Conservation (phyloP, 1,140 invertebrate genomes). For the Polypedilum vanderplanki region DNA sequence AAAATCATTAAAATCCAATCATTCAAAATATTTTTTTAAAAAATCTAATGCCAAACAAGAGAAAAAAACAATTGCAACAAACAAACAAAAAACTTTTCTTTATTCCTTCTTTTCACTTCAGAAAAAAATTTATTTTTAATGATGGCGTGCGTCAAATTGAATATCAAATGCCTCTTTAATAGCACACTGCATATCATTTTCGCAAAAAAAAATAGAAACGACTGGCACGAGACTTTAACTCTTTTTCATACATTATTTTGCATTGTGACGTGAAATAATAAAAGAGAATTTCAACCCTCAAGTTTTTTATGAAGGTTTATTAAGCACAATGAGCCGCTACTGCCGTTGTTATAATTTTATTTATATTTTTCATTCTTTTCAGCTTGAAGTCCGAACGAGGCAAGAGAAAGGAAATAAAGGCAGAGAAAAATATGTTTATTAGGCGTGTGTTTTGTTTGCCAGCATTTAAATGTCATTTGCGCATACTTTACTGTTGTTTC, state of each 20-base stretch:
- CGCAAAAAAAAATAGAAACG: background rate
- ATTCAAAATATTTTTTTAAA: no score
- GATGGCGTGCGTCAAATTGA: constrained; percentile 16
- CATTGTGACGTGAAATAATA: constrained; percentile 1
- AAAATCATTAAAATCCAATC: no score
- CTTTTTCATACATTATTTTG: background rate
- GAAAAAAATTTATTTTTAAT: background rate
- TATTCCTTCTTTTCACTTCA: no score
- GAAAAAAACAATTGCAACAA: no score
- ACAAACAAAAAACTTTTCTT: no score
- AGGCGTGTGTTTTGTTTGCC: constrained; percentile 13
- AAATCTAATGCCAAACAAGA: no score
- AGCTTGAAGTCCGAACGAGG: background rate
- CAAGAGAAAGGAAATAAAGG: background rate
- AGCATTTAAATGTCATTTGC: constrained; percentile 10
- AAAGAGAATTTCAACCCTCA: background rate
- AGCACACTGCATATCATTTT: constrained; percentile 17
- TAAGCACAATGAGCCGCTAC: no score
- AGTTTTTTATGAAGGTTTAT: background rate
- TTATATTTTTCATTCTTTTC: no score
- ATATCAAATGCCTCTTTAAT: constrained; percentile 13
- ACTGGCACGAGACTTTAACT: constrained; percentile 1
- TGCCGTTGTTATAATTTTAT: no score
- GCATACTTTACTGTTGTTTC: background rate
- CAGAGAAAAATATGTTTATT: background rate